A percentile compares a stretch with the other conserved stretches of the same genome.
Conservation (phyloP, 2,113 vertebrate species). For the Mustela nigripes region DNA sequence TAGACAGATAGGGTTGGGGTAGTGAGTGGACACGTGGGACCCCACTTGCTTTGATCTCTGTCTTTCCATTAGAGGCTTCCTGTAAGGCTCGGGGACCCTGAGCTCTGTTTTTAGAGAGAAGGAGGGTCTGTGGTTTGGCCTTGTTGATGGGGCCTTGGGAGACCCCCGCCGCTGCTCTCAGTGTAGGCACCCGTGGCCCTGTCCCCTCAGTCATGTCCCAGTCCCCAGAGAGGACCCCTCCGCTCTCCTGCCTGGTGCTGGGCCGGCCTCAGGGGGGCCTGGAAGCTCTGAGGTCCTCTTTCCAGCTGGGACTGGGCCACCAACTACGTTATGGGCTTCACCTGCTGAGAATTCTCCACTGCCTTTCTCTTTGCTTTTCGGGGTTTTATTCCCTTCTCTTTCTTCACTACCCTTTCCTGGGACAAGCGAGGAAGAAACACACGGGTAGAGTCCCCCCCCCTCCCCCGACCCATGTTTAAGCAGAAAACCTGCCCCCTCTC, state of each 20-base stretch:
- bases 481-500: not conserved
- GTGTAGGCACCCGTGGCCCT: not conserved
- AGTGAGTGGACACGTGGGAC: not conserved
- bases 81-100: not conserved
- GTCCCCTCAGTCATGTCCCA: not conserved
- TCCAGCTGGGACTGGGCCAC: not conserved
- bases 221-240: not conserved
- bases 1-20: no score
- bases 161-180: not conserved
- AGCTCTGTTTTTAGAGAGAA: not conserved
- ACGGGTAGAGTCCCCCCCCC: not conserved
- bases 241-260: not conserved
- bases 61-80: not conserved
- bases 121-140: not conserved
- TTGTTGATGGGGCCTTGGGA: not conserved
- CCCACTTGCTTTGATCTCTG: not conserved
- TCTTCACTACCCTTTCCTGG: not conserved
- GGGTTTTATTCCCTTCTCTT: not conserved
- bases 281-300: not conserved
- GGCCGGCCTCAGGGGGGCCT: not conserved
- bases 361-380: not conserved
- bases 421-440: not conserved
- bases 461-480: accelerated
- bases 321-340: accelerated
- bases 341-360: not conserved